phyloP scores from a whole-genome alignment of 2,113 vertebrate species.

The Pelvicachromis taeniatus region DNA sequence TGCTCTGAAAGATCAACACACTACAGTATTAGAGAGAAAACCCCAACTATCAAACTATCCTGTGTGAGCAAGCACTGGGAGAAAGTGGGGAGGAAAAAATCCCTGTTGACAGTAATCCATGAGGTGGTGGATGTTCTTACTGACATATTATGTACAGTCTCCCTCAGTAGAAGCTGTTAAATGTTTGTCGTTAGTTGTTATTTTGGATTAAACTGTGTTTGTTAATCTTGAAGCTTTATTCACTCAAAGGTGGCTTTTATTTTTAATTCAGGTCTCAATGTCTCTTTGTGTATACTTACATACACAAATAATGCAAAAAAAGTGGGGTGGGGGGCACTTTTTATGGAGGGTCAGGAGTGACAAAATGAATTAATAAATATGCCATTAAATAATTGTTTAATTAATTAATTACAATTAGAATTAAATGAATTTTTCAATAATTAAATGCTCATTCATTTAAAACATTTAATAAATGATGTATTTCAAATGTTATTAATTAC shows the following conservation, averaged over 20 bases:
- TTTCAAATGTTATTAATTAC: neutral
- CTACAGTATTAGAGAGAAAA: too few species aligned
- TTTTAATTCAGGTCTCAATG: neutral
- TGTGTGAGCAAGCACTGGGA: neutral
- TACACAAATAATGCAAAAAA: neutral
- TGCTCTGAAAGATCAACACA: neutral
- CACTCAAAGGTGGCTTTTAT: neutral
- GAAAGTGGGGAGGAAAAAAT: neutral
- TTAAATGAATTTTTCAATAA: neutral
- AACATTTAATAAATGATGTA: neutral
- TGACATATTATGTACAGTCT: neutral
- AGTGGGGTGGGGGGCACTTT: too few species aligned
- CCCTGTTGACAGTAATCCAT: neutral
- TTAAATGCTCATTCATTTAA: neutral
- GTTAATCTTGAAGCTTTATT: neutral
- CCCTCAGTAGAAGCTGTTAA: neutral
- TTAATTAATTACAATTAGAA: neutral
- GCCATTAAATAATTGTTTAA: neutral
- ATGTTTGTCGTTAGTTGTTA: neutral
- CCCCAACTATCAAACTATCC: neutral
- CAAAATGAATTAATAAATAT: neutral
- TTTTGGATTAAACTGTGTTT: neutral
- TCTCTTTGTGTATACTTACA: neutral
- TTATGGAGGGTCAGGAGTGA: neutral
- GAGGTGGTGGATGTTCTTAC: neutral